Conservation (phyloP, 2,113 vertebrate genomes). For the Upupa epops region DNA sequence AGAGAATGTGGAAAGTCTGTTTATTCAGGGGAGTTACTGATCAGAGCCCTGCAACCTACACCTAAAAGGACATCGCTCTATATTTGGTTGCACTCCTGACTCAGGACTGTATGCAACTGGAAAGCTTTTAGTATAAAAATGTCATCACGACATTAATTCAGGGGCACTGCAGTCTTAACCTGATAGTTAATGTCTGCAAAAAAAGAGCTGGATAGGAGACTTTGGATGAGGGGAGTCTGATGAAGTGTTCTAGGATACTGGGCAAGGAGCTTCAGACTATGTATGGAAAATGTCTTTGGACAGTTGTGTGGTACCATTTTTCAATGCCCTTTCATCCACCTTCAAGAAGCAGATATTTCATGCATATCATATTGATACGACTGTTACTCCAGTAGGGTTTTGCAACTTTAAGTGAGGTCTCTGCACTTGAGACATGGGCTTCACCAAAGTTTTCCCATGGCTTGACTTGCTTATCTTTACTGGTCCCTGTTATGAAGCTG, state of each 20-base stretch:
- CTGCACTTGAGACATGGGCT: background rate
- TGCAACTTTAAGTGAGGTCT: background rate
- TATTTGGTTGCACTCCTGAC: background rate
- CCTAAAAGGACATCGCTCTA: background rate
- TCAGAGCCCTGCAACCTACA: background rate
- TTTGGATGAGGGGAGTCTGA: background rate
- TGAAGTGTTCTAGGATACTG: background rate
- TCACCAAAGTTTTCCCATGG: background rate
- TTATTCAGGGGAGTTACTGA: background rate
- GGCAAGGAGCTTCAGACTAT: background rate
- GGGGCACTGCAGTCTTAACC: background rate
- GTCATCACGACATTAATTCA: background rate
- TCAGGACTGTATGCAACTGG: background rate
- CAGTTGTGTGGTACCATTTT: background rate
- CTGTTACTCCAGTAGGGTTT: background rate
- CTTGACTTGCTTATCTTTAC: background rate
- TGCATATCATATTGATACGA: rapidly evolving
- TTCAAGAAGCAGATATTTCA: background rate
- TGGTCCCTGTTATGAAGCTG: background rate
- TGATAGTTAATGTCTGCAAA: background rate
- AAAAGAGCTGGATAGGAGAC: background rate
- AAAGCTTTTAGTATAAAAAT: background rate
- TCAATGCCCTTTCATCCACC: background rate
- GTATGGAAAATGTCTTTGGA: background rate
- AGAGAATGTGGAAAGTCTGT: background rate